Evolutionary conservation across 2,888 invertebrate species (phyloP).

Genomic region (Esperia sulphurella): DNA sequence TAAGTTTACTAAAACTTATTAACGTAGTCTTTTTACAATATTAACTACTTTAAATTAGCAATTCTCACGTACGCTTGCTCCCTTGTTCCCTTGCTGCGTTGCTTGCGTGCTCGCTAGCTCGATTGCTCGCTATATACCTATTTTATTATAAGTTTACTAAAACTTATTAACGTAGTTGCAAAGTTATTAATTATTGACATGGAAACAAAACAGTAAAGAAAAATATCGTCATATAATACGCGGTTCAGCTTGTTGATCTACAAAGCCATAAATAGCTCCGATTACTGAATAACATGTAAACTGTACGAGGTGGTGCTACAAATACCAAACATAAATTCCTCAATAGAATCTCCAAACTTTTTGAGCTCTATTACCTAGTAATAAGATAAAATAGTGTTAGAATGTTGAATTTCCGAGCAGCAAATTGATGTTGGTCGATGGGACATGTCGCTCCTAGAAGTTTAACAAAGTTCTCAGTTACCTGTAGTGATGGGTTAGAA

Average conservation of each 20-base stretch:
- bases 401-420: not conserved
- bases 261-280: not conserved
- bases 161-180: too few species aligned
- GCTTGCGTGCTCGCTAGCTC: too few species aligned
- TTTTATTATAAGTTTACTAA: too few species aligned
- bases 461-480: slow-evolving; percentile 7
- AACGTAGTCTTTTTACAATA: too few species aligned
- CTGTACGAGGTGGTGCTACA: not conserved
- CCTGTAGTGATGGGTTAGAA: not conserved
- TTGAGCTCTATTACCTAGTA: not conserved
- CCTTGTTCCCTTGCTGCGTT: too few species aligned
- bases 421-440: not conserved
- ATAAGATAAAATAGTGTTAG: not conserved
- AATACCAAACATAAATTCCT: not conserved
- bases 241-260: not conserved
- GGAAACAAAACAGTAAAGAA: too few species aligned
- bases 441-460: slow-evolving; percentile 1
- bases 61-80: too few species aligned
- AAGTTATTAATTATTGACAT: too few species aligned
- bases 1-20: too few species aligned
- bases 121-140: too few species aligned
- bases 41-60: too few species aligned
- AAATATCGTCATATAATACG: too few species aligned
- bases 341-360: not conserved
- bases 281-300: slow-evolving; percentile 2